These are phyloP conservation scores for Pegoplata infirma DNA, from an alignment of 2,888 invertebrate genomes.

Conservation along the genomic window DNA sequence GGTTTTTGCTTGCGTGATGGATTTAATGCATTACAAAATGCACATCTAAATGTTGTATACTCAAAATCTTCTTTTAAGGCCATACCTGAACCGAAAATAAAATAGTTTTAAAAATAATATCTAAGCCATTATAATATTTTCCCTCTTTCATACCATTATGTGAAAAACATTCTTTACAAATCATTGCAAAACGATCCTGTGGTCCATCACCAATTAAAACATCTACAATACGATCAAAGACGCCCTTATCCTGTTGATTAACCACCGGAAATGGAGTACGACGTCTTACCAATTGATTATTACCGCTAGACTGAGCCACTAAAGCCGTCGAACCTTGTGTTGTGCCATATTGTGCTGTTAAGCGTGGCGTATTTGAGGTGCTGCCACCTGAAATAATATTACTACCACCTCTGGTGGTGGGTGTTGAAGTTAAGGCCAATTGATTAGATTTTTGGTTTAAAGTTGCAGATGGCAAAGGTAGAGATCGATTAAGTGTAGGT, in stretches of 20 bases:
- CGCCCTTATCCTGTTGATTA: slow-evolving; percentile 83
- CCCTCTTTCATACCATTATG: no score
- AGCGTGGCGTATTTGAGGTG: slow-evolving; percentile 49
- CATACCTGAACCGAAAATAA: slow-evolving; percentile 81
- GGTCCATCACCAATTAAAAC: slow-evolving; percentile 97
- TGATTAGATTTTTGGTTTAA: slow-evolving; percentile 14
- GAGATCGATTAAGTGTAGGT: slow-evolving; percentile 59
- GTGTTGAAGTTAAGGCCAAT: slow-evolving; percentile 27
- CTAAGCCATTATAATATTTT: neutral
- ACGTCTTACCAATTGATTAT: slow-evolving; percentile 69
- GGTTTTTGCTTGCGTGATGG: slow-evolving; percentile 93
- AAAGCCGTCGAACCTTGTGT: slow-evolving; percentile 39
- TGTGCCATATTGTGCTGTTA: slow-evolving; percentile 6
- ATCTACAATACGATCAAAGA: slow-evolving; percentile 94
- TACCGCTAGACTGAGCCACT: slow-evolving; percentile 32
- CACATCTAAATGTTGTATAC: slow-evolving; percentile 90
- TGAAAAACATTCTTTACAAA: slow-evolving; percentile 91
- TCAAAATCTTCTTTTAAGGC: slow-evolving; percentile 85
- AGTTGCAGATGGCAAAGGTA: slow-evolving; percentile 17
- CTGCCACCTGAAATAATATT: neutral
- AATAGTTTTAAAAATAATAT: no score
- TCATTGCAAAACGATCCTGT: slow-evolving; percentile 94
- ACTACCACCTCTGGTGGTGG: slow-evolving; percentile 42
- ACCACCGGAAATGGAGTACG: slow-evolving; percentile 77
- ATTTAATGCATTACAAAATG: slow-evolving; percentile 92